phyloP scores from a whole-genome alignment of 92 coral and sea anemone genomes.

The Plumapathes pennacea region DNA sequence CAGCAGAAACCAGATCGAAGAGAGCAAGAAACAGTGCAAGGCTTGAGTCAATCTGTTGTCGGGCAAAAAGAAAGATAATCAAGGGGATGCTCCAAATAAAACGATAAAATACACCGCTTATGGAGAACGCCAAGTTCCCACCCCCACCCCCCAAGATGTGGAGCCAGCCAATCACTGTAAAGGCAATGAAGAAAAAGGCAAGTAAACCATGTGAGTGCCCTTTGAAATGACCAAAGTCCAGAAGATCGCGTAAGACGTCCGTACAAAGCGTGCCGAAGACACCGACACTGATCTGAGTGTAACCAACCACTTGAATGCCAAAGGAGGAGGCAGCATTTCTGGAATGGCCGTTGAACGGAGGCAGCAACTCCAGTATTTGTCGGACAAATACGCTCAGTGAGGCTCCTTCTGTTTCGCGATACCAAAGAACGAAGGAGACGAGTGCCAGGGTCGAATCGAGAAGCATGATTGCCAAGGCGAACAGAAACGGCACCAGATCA shows the following conservation, averaged over 20 bases:
- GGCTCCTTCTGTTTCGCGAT: slow-evolving; percentile 17
- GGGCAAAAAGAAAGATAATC: slow-evolving; percentile 3
- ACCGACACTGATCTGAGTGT: slow-evolving; percentile 1
- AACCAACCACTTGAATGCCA: not conserved
- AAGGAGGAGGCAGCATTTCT: not conserved
- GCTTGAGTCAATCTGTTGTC: slow-evolving; percentile 11
- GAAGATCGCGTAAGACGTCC: slow-evolving; percentile 7
- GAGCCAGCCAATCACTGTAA: slow-evolving; percentile 23
- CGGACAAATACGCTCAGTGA: slow-evolving; percentile 4
- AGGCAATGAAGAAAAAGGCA: not conserved
- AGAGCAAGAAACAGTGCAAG: slow-evolving; percentile 12
- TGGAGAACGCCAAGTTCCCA: slow-evolving; percentile 18
- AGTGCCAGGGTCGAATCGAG: slow-evolving; percentile 40
- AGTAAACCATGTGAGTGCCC: slow-evolving; percentile 15
- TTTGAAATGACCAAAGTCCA: slow-evolving; percentile 17
- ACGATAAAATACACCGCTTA: slow-evolving; percentile 43
- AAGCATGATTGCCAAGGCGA: slow-evolving; percentile 15
- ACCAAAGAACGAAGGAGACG: slow-evolving; percentile 30
- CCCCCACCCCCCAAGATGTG: slow-evolving; percentile 41
- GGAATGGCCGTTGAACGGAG: not conserved
- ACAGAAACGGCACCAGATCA: slow-evolving; percentile 13
- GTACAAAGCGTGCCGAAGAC: slow-evolving; percentile 7
- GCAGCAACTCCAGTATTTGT: slow-evolving; percentile 2
- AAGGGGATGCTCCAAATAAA: slow-evolving; percentile 26
- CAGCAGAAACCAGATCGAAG: slow-evolving; percentile 3